These are phyloP conservation scores for Drosophila melanocephala DNA, from an alignment of 2,888 invertebrate species.

Conservation along the genomic window DNA sequence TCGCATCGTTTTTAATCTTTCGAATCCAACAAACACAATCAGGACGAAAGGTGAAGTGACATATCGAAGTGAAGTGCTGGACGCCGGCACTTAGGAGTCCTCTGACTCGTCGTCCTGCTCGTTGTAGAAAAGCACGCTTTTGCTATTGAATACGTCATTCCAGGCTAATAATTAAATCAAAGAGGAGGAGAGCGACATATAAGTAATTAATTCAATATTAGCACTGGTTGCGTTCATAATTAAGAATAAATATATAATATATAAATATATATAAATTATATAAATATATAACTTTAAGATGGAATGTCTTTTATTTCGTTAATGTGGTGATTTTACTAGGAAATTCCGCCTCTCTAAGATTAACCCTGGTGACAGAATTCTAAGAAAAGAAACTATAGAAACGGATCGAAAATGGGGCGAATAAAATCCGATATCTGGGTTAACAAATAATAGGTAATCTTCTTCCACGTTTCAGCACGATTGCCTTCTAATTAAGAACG, in stretches of 20 bases:
- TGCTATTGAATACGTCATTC: slow-evolving; percentile 89
- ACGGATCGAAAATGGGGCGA: background rate
- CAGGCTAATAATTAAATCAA: slow-evolving; percentile 87
- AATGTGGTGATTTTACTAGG: background rate
- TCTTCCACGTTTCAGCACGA: too few relatives aligned
- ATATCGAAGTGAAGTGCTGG: background rate
- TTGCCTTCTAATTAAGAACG: background rate
- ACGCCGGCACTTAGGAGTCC: background rate
- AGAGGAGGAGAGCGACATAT: background rate
- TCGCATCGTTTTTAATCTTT: background rate
- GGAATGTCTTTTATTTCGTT: background rate
- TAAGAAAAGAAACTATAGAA: background rate
- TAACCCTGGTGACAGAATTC: background rate
- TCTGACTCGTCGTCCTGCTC: slow-evolving; percentile 84
- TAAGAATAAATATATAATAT: background rate
- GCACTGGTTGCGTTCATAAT: too few relatives aligned
- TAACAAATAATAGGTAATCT: background rate
- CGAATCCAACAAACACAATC: background rate
- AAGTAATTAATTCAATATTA: background rate
- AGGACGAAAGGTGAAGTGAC: background rate
- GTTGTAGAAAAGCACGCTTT: slow-evolving; percentile 87
- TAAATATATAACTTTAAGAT: background rate
- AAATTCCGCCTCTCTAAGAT: background rate
- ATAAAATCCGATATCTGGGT: background rate
- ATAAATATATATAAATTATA: background rate